These are phyloP conservation scores for Coreoperca whiteheadi DNA, from an alignment of 2,113 vertebrate species.

Conservation along the genomic window DNA sequence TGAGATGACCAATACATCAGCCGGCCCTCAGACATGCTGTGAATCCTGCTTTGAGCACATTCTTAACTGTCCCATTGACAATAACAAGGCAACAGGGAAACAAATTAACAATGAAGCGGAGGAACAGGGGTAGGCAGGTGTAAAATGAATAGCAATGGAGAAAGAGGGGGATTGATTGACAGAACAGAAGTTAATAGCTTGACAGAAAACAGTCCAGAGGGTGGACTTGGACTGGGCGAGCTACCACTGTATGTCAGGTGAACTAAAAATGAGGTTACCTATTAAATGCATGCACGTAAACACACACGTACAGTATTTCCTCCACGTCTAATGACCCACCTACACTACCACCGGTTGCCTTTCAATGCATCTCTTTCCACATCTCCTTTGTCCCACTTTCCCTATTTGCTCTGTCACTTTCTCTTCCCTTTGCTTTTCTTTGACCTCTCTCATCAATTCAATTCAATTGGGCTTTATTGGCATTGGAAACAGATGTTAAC, in stretches of 20 bases:
- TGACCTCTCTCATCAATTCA: constrained; percentile 28
- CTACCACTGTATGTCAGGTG: neutral
- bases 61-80: constrained; percentile 42
- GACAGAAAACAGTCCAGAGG: neutral
- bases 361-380: constrained; percentile 2
- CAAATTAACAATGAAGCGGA: no score
- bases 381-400: constrained; percentile 18
- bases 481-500: no score
- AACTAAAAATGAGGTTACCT: constrained; percentile 8
- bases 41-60: constrained; percentile 41
- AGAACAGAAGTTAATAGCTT: constrained; percentile 30
- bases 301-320: constrained; percentile 2
- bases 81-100: no score
- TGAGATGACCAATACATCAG: constrained; percentile 12
- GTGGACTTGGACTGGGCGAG: neutral
- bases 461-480: no score
- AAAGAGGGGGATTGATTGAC: constrained; percentile 33
- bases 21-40: neutral
- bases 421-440: constrained; percentile 4
- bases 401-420: constrained; percentile 22
- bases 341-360: neutral
- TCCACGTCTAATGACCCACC: constrained; percentile 10
- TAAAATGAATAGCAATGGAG: neutral
- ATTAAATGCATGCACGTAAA: constrained; percentile 11
- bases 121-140: no score